Evolutionary conservation across 2,113 vertebrate genomes (phyloP).

Genomic region (Machaerirhynchus nigripectus): DNA sequence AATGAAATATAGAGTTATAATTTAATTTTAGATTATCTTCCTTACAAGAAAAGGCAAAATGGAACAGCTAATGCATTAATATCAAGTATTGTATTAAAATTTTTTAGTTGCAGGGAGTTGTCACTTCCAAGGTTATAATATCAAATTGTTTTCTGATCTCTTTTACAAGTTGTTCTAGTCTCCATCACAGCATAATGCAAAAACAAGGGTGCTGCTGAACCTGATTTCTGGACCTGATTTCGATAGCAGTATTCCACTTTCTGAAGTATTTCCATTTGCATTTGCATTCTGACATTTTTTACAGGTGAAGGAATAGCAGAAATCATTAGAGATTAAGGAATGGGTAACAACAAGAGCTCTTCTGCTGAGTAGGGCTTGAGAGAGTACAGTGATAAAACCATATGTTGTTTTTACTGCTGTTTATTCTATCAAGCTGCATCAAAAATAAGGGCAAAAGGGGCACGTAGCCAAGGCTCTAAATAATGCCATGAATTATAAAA

Average conservation of each 20-base stretch:
- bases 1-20: background rate
- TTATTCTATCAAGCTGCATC: background rate
- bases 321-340: background rate
- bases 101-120: background rate
- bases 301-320: background rate
- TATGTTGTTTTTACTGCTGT: background rate
- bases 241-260: background rate
- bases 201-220: background rate
- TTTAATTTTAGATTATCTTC: background rate
- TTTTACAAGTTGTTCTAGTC: background rate
- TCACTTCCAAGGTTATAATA: background rate
- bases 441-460: conserved; percentile 2
- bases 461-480: background rate
- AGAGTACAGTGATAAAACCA: background rate
- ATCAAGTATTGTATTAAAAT: background rate
- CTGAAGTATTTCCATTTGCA: background rate
- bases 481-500: background rate
- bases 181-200: background rate
- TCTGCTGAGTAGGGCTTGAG: background rate
- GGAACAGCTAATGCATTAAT: background rate
- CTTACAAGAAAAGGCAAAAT: background rate
- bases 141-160: background rate
- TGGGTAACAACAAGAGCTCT: background rate
- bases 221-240: background rate
- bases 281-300: conserved; percentile 9